Evolutionary conservation across 2,888 invertebrate genomes (phyloP), one percentile per base, ranked within the genome.

Genomic region (Zaprionus bogoriensis): DNA sequence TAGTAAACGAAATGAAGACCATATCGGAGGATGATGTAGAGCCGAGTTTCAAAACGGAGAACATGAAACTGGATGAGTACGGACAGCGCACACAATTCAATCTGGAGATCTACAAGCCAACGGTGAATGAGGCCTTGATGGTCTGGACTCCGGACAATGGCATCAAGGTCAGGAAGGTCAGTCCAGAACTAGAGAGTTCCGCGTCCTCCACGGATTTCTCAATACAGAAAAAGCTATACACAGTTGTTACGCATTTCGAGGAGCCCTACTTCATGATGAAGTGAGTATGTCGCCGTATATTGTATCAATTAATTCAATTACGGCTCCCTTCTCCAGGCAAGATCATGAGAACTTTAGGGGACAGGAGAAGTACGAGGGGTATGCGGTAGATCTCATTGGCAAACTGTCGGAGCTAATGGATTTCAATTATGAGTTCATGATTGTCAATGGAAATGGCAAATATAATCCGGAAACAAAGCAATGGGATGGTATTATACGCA

Each of bases 361-460:
- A 0, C 63, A 96, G 86, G 95, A 94, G 73, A 93, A 94, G 45
- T 97, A 93, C 87, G 96, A 97, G 90, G 98, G 98, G 1, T 99
- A 97, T 89, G 95, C 97, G 1, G 94, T 98, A 83, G 99, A 99
- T 91, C 92, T 99, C 17, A 95, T 99, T 79, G 92, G 95, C 50
- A 95, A 95, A 88, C 94, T 99, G 63, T 93, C 98, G 10, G 93
- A 93, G 74, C 90, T 93, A 0, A 88, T 95, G 71, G 92, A 93
- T 58, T 94, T 96, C 75, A 94, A 94, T 74, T 96, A 94, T 84
- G 93, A 93, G 76, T 93, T 96, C 71, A 93, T 94, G 86, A 91
- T 96, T 27, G 95, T 94, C 4, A 93, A 93, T 0, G 95, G 95
- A 78, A 93, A 93, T 39, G 96, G 96, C 0, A 93, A 93, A 7